These are phyloP conservation scores for Himalopsyche japonica DNA, from an alignment of 2,888 invertebrate genomes.

Conservation along the genomic window DNA sequence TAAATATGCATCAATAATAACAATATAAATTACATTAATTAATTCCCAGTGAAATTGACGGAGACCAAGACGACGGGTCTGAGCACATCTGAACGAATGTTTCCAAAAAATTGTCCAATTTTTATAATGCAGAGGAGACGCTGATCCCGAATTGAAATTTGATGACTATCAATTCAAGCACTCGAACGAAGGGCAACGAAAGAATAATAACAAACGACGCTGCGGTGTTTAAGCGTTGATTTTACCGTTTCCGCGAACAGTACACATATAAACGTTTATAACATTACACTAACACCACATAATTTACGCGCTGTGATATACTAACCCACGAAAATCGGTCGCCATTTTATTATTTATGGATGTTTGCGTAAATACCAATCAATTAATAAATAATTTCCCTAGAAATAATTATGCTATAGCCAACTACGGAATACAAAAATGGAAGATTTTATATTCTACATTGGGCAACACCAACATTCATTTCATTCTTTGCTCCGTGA, in stretches of 20 bases:
- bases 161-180: slow-evolving; percentile 12
- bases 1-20: slow-evolving; percentile 18
- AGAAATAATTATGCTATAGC: slow-evolving; percentile 35
- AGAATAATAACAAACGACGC: slow-evolving; percentile 29
- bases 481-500: neutral
- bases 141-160: slow-evolving; percentile 26
- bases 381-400: slow-evolving; percentile 39
- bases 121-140: slow-evolving; percentile 20
- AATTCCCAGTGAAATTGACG: neutral
- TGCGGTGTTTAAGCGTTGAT: slow-evolving; percentile 4
- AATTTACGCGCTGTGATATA: slow-evolving; percentile 32
- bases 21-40: neutral
- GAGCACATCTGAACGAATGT: slow-evolving; percentile 7
- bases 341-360: slow-evolving; percentile 63
- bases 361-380: slow-evolving; percentile 39
- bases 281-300: slow-evolving; percentile 24
- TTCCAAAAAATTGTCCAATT: slow-evolving; percentile 14
- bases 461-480: neutral
- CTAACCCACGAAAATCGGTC: slow-evolving; percentile 48
- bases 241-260: slow-evolving; percentile 9
- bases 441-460: slow-evolving; percentile 4
- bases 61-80: neutral
- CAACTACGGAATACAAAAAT: slow-evolving; percentile 27
- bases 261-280: slow-evolving; percentile 24
- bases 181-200: slow-evolving; percentile 14